phyloP scores from a whole-genome alignment of 2,113 vertebrate species.

The Oreochromis spilurus region DNA sequence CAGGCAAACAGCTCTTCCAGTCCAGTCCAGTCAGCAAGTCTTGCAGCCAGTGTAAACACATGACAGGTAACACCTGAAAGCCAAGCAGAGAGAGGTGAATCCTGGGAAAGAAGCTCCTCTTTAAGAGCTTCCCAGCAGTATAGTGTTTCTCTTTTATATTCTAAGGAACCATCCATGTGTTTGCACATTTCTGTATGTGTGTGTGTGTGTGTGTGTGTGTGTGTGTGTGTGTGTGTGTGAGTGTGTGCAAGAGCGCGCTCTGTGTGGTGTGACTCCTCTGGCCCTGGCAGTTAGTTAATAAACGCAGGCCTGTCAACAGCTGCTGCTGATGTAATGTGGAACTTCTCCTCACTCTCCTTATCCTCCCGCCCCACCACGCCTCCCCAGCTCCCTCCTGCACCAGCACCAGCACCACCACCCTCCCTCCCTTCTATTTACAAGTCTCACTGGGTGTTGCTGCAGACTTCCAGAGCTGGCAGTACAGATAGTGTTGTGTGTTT shows the following conservation, averaged over 20 bases:
- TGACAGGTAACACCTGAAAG: neutral
- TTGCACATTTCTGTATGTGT: neutral
- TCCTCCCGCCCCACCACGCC: constrained; percentile 40
- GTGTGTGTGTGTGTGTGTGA: neutral
- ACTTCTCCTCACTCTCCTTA: constrained; percentile 53
- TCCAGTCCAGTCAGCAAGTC: constrained; percentile 34
- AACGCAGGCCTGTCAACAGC: constrained; percentile 66
- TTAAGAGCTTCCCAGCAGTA: neutral
- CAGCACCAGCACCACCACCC: neutral
- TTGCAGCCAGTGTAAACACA: constrained; percentile 9
- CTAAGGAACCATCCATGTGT: neutral
- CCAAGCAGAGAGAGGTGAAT: neutral
- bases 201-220: neutral
- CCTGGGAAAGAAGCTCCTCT: neutral
- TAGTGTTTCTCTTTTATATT: neutral
- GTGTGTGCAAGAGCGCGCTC: neutral
- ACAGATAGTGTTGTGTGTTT: constrained; percentile 25
- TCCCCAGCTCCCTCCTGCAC: constrained; percentile 7
- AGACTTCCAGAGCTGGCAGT: constrained; percentile 43
- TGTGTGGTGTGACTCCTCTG: constrained; percentile 23
- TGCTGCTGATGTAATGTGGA: constrained; percentile 70
- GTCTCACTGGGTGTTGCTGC: constrained; percentile 55
- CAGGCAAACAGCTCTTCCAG: constrained; percentile 15
- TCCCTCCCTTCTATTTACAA: constrained; percentile 54
- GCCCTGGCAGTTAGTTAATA: constrained; percentile 59